A percentile compares a stretch with the other conserved stretches of the same genome.
These are phyloP conservation scores for Odocoileus hemionus DNA, from an alignment of 2,113 vertebrate genomes.

Conservation along the genomic window DNA sequence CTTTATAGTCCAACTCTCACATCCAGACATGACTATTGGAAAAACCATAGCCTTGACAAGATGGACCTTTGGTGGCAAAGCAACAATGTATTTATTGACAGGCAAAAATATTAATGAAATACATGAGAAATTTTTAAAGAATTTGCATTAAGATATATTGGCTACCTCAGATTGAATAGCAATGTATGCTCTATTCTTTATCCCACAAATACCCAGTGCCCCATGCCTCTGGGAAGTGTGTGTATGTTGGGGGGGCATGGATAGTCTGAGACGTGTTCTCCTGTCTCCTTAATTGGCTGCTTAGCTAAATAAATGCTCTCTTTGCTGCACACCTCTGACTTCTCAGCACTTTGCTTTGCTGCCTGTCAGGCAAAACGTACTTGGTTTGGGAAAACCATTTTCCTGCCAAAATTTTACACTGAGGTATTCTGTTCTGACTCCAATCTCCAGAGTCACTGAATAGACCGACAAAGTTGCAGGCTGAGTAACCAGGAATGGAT, in stretches of 20 bases:
- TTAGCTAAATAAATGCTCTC: not conserved
- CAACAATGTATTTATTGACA: not conserved
- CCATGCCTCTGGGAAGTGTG: not conserved
- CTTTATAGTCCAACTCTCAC: not conserved
- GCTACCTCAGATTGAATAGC: not conserved
- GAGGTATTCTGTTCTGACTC: not conserved
- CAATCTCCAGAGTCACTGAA: not conserved
- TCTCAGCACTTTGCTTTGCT: not conserved
- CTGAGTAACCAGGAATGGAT: not conserved
- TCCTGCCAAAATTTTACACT: not conserved
- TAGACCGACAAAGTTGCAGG: not conserved
- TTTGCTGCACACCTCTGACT: not conserved
- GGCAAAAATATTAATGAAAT: not conserved
- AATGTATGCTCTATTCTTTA: not conserved
- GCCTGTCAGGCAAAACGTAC: not conserved
- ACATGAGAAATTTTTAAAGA: not conserved
- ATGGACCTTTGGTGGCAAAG: not conserved
- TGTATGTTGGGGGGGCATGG: fast-evolving
- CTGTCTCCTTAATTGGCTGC: not conserved
- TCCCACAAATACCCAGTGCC: not conserved
- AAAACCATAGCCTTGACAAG: not conserved
- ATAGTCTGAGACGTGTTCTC: not conserved
- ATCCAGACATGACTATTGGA: not conserved
- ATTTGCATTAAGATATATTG: not conserved
- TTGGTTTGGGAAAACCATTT: not conserved